Conservation (phyloP, 2,797 vertebrate species). For the Dendrocincla tyrannina region DNA sequence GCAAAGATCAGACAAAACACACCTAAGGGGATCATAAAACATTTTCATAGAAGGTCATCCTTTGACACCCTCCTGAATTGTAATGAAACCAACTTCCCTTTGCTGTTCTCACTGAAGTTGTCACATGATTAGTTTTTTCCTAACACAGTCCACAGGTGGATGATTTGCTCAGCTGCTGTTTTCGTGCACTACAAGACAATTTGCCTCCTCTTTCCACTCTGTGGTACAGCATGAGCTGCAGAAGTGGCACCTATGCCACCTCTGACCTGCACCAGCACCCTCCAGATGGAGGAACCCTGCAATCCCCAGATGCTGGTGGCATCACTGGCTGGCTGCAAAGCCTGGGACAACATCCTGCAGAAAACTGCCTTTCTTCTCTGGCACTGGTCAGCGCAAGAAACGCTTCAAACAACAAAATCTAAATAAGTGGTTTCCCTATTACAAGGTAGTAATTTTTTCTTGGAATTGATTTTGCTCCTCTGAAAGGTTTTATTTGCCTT, state of each 20-base stretch:
- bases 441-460: neutral
- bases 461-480: neutral
- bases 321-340: neutral
- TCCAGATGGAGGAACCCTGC: neutral
- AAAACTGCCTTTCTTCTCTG: neutral
- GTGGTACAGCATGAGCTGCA: neutral
- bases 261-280: neutral
- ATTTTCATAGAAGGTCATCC: neutral
- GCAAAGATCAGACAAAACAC: constrained; percentile 13
- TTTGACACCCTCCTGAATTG: neutral
- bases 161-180: neutral
- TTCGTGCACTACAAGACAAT: neutral
- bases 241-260: neutral
- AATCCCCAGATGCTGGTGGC: neutral
- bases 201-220: neutral
- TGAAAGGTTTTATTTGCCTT: neutral
- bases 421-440: neutral
- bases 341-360: neutral
- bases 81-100: constrained; percentile 1
- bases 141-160: neutral
- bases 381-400: neutral
- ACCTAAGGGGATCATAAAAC: neutral
- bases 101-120: neutral
- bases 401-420: neutral
- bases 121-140: neutral